These are phyloP conservation scores for Sminthopsis crassicaudata DNA, from an alignment of 2,113 vertebrate genomes.

Conservation along the genomic window DNA sequence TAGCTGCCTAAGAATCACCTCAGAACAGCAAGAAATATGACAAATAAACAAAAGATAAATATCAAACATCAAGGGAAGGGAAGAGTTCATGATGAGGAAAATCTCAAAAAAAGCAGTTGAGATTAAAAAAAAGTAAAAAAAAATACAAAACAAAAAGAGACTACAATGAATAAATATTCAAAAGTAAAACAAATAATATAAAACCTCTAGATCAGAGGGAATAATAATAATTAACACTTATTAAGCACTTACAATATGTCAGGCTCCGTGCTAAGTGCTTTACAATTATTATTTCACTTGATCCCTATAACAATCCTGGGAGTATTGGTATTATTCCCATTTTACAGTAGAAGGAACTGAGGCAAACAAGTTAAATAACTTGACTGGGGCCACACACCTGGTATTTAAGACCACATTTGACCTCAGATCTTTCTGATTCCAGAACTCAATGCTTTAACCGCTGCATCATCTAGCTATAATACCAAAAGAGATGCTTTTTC, in stretches of 20 bases:
- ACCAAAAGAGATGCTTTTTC: background rate
- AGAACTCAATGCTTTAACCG: background rate
- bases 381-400: background rate
- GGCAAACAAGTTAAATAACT: background rate
- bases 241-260: background rate
- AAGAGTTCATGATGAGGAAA: background rate
- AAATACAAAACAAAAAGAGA: background rate
- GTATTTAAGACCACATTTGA: background rate
- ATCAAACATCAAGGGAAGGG: background rate
- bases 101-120: background rate
- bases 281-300: background rate
- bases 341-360: background rate
- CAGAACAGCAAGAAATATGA: background rate
- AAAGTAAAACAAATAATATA: background rate
- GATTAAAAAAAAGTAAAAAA: background rate
- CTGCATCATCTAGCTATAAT: background rate
- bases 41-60: background rate
- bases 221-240: background rate
- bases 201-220: background rate
- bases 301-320: fast-evolving
- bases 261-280: fast-evolving
- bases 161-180: background rate
- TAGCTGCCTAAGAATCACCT: background rate
- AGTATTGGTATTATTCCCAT: background rate
- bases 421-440: background rate